A percentile compares a stretch with the other conserved stretches of the same genome.
Conservation (phyloP, 92 coral and sea anemone genomes). For the Zoanthus sociatus region DNA sequence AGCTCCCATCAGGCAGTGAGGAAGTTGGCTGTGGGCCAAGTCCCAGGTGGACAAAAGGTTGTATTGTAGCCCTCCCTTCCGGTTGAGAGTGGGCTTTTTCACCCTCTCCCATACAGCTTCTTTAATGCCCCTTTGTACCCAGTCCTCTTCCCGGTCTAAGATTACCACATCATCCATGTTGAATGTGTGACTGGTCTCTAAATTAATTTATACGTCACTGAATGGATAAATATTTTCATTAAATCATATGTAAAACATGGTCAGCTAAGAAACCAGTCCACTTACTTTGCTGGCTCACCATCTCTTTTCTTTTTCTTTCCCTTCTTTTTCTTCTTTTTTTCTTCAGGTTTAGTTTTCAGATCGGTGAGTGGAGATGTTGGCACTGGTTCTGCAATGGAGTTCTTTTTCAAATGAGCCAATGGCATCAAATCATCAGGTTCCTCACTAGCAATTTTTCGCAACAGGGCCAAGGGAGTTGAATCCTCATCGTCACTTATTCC, state of each 20-base stretch:
- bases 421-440: slow-evolving; percentile 37
- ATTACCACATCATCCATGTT: no score
- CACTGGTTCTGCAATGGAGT: neutral
- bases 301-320: slow-evolving; percentile 45
- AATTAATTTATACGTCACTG: no score
- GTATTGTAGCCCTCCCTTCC: no score
- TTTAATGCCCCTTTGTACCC: no score
- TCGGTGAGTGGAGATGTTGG: neutral
- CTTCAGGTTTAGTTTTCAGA: neutral
- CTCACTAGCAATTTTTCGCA: slow-evolving; percentile 23
- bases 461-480: slow-evolving; percentile 36
- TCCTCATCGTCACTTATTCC: slow-evolving; percentile 31
- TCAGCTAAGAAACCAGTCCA: neutral
- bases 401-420: slow-evolving; percentile 39
- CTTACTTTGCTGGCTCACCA: slow-evolving; percentile 32
- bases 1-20: no score
- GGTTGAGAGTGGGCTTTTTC: no score
- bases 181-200: no score
- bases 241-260: neutral
- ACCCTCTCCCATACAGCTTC: no score
- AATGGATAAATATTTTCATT: no score
- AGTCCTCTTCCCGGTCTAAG: no score
- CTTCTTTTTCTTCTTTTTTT: slow-evolving; percentile 35
- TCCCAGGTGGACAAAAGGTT: no score
- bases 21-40: no score